Conservation (phyloP, 2,113 vertebrate genomes). For the Tinamus guttatus region DNA sequence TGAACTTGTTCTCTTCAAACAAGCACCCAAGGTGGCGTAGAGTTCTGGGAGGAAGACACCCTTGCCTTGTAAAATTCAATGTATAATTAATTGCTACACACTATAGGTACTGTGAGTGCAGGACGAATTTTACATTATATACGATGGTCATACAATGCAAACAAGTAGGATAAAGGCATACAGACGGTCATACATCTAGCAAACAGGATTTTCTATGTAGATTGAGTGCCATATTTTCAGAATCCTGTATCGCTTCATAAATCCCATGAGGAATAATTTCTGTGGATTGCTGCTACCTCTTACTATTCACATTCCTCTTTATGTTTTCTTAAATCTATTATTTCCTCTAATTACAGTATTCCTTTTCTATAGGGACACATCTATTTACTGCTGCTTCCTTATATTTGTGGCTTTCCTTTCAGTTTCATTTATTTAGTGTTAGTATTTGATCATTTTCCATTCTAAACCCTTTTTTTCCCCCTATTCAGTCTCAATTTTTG, state of each 20-base stretch:
- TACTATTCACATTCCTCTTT: not conserved
- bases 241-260: not conserved
- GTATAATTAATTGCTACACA: not conserved
- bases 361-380: not conserved
- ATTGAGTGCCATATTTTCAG: not conserved
- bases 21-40: not conserved
- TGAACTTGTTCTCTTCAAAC: not conserved
- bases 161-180: not conserved
- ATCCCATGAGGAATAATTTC: not conserved
- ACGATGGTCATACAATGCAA: fast-evolving
- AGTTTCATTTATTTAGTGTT: not conserved
- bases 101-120: not conserved
- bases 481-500: fast-evolving
- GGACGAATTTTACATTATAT: not conserved
- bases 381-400: not conserved
- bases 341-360: not conserved
- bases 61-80: fast-evolving
- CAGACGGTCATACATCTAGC: not conserved
- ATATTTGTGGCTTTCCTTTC: not conserved
- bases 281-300: not conserved
- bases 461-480: not conserved
- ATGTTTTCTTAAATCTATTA: not conserved
- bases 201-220: not conserved
- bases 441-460: not conserved
- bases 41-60: not conserved